These are phyloP conservation scores for Philotrypesis tridentata DNA, from an alignment of 1,140 invertebrate genomes.

Conservation along the genomic window DNA sequence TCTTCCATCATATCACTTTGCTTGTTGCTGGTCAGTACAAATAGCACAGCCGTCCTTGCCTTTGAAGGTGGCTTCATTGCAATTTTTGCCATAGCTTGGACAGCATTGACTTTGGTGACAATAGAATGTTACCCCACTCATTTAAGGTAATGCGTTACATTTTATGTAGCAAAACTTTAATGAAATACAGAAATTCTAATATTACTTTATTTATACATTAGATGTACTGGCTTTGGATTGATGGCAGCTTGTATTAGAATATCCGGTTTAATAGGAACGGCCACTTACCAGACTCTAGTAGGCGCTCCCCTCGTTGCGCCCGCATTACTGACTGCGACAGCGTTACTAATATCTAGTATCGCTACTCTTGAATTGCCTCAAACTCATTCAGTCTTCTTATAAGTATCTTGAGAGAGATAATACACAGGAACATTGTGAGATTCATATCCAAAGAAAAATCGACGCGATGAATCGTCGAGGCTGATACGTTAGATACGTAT, in stretches of 20 bases:
- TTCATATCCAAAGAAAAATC: constrained; percentile 39
- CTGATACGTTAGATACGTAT: neutral
- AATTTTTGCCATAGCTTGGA: constrained; percentile 66
- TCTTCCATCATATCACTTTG: constrained; percentile 63
- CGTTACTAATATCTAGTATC: constrained; percentile 63
- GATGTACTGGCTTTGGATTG: constrained; percentile 67
- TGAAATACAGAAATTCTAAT: neutral
- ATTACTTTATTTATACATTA: constrained; percentile 35
- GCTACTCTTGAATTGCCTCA: constrained; percentile 67
- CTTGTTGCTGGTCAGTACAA: constrained; percentile 60
- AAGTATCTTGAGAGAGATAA: constrained; percentile 44
- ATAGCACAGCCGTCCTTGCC: constrained; percentile 62
- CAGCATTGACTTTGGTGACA: constrained; percentile 63
- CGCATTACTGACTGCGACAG: constrained; percentile 62
- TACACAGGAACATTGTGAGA: constrained; percentile 21
- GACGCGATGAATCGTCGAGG: neutral
- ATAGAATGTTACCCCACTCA: constrained; percentile 68
- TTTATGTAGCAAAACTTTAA: neutral
- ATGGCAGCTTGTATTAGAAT: constrained; percentile 65
- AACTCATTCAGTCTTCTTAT: constrained; percentile 67
- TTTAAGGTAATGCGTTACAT: constrained; percentile 56
- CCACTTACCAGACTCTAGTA: constrained; percentile 65
- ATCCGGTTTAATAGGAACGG: constrained; percentile 64
- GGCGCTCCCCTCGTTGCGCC: constrained; percentile 62
- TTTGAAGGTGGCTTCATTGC: constrained; percentile 67